A percentile compares a stretch with the other conserved stretches of the same genome.
Evolutionary conservation across 2,888 invertebrate species (phyloP).

Genomic region (Steinernema hermaphroditum): DNA sequence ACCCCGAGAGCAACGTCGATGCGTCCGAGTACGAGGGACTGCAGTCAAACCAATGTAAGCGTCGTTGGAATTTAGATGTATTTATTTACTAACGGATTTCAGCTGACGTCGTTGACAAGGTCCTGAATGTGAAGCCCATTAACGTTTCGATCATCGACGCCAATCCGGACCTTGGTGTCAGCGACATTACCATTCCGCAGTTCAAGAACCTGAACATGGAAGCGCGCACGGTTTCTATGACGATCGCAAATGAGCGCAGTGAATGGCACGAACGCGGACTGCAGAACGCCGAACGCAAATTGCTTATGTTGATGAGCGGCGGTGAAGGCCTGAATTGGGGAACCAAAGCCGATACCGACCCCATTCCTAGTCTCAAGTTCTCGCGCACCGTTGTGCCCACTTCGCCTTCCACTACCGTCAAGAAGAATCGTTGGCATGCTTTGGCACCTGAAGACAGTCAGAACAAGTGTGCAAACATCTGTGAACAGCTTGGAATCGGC

Average conservation of each 20-base stretch:
- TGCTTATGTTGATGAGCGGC: not conserved
- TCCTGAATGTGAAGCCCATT: too few species aligned
- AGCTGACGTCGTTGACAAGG: too few species aligned
- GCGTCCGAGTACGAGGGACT: too few species aligned
- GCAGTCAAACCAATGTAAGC: too few species aligned
- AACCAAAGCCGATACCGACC: not conserved
- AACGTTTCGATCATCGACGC: too few species aligned
- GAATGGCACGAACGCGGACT: not conserved
- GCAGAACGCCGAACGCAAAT: not conserved
- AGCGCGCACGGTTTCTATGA: not conserved
- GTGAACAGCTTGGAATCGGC: constrained; percentile 20
- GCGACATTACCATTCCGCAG: too few species aligned
- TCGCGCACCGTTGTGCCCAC: not conserved
- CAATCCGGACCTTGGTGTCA: not conserved
- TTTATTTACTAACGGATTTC: too few species aligned
- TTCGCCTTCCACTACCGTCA: not conserved
- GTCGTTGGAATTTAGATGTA: too few species aligned
- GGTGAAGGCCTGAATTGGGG: constrained; percentile 6
- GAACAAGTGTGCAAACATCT: constrained; percentile 13
- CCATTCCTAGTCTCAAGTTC: not conserved
- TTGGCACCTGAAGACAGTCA: constrained; percentile 12
- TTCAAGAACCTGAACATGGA: not conserved
- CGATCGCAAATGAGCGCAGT: not conserved
- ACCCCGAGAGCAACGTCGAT: too few species aligned
- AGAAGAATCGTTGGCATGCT: constrained; percentile 22